These are phyloP conservation scores for Stenurella melanura DNA, from an alignment of 2,888 invertebrate genomes.

Conservation along the genomic window DNA sequence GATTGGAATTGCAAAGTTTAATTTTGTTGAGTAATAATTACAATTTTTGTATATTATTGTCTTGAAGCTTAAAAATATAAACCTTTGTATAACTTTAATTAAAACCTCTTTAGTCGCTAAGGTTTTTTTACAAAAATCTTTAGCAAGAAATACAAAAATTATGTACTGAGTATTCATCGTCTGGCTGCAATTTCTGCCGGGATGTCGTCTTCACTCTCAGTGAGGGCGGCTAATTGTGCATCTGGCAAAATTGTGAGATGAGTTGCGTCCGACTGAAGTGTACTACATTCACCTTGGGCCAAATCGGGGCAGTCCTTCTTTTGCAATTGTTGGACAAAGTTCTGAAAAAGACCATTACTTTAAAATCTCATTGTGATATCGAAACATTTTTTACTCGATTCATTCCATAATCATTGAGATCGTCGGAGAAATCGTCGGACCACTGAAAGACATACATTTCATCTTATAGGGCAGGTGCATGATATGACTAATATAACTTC, in stretches of 20 bases:
- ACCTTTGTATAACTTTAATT: constrained; percentile 16
- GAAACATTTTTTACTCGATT: background rate
- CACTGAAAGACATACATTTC: background rate
- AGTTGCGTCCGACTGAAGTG: constrained; percentile 85
- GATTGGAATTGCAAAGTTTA: background rate
- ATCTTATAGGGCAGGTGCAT: too few relatives aligned
- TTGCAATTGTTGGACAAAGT: constrained; percentile 87
- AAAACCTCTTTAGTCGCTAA: background rate
- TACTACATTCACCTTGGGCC: constrained; percentile 79
- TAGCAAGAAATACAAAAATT: constrained; percentile 1
- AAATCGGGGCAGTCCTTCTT: constrained; percentile 80
- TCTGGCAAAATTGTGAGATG: constrained; percentile 86
- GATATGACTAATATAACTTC: too few relatives aligned
- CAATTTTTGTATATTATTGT: constrained; percentile 46
- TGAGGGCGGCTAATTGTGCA: constrained; percentile 75
- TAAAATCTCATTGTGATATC: background rate
- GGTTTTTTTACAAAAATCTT: constrained; percentile 25
- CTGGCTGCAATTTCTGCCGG: constrained; percentile 67
- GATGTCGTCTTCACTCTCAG: constrained; percentile 79
- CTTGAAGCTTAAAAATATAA: constrained; percentile 51
- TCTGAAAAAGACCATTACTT: constrained; percentile 74
- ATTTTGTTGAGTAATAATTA: constrained; percentile 2
- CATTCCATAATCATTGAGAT: background rate
- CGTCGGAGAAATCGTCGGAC: background rate
- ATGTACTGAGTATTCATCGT: constrained; percentile 60